These are phyloP conservation scores for Camponotus vicinus DNA, from an alignment of 1,140 invertebrate genomes.

Conservation along the genomic window DNA sequence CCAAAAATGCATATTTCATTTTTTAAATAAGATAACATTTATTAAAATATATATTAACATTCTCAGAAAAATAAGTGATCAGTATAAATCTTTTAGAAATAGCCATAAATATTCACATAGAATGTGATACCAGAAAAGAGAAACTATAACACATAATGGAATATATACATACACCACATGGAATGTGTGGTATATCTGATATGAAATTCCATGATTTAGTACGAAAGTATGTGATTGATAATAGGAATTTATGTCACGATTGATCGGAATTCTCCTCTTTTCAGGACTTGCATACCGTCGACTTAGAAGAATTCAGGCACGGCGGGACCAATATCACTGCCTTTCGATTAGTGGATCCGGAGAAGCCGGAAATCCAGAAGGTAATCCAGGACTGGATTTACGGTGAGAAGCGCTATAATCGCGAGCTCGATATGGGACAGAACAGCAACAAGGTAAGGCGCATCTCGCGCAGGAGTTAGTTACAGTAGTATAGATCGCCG, in stretches of 20 bases:
- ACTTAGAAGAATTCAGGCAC: slow-evolving; percentile 97
- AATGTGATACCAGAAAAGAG: not conserved
- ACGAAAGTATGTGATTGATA: not conserved
- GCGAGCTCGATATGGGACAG: slow-evolving; percentile 88
- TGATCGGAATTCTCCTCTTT: slow-evolving; percentile 63
- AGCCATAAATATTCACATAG: not conserved
- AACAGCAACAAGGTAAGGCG: slow-evolving; percentile 87
- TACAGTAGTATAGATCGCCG: slow-evolving; percentile 13
- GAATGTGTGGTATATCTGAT: not conserved
- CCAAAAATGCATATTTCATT: not conserved
- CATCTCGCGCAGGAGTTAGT: not conserved
- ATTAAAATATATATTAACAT: not conserved
- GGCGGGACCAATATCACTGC: slow-evolving; percentile 97
- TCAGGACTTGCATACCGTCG: slow-evolving; percentile 95
- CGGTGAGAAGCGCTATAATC: slow-evolving; percentile 89
- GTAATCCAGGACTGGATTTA: slow-evolving; percentile 93
- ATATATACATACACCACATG: no score
- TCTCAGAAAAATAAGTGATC: not conserved
- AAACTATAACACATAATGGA: no score
- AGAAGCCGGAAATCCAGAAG: slow-evolving; percentile 90
- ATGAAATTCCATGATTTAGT: slow-evolving; percentile 29
- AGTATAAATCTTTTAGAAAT: not conserved
- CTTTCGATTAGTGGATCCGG: slow-evolving; percentile 93
- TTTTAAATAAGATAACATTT: not conserved
- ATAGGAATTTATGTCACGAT: slow-evolving; percentile 59